Percentiles rank a stretch among this genome's conserved stretches.
phyloP scores from a whole-genome alignment of 2,113 vertebrate species.

The Oophaga pumilio region DNA sequence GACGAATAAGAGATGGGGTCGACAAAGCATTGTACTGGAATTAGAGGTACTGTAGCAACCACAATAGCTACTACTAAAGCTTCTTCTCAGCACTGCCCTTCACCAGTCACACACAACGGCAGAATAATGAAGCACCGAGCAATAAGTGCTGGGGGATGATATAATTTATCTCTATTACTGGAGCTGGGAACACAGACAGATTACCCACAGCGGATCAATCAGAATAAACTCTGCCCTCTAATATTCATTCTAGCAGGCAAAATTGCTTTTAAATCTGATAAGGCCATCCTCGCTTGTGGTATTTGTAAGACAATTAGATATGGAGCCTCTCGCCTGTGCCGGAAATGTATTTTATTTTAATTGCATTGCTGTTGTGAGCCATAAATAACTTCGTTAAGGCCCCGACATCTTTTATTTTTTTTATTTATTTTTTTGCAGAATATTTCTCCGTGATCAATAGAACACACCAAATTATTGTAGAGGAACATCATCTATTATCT shows the following conservation, averaged over 20 bases:
- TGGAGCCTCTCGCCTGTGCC: slow-evolving; percentile 8
- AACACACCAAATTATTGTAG: slow-evolving; percentile 4
- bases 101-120: neutral
- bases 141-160: slow-evolving; percentile 44
- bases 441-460: slow-evolving; percentile 18
- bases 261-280: slow-evolving; percentile 51
- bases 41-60: neutral
- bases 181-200: slow-evolving; percentile 40
- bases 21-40: neutral
- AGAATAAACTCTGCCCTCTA: slow-evolving; percentile 58
- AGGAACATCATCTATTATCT: slow-evolving; percentile 21
- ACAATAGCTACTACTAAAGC: neutral
- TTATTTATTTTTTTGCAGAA: neutral
- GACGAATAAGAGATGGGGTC: too few relatives aligned
- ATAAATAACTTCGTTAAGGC: slow-evolving; percentile 45
- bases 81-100: slow-evolving; percentile 13
- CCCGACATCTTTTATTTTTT: neutral
- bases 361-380: slow-evolving; percentile 46
- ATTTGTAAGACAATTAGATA: slow-evolving; percentile 54
- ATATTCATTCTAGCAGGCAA: slow-evolving; percentile 35
- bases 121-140: slow-evolving; percentile 45
- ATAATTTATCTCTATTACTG: slow-evolving; percentile 57
- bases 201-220: slow-evolving; percentile 51
- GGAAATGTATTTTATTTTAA: slow-evolving; percentile 53
- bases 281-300: slow-evolving; percentile 35